These are phyloP conservation scores for Teleopsis dalmanni DNA, from an alignment of 1,140 invertebrate genomes.

Conservation along the genomic window DNA sequence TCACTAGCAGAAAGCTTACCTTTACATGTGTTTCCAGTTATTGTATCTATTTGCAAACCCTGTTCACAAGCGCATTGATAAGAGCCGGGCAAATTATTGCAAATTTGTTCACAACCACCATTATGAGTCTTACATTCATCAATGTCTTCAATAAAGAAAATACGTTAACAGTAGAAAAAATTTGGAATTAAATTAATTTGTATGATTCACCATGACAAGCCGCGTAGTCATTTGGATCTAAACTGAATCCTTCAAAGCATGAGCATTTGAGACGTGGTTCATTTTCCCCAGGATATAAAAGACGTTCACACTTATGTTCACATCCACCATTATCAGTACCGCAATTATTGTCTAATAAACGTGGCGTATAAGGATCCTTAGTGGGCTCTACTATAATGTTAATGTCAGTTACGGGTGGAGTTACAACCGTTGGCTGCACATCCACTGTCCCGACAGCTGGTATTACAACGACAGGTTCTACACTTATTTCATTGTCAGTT, in stretches of 20 bases:
- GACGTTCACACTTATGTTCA: conserved; percentile 36
- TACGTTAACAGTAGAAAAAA: background rate
- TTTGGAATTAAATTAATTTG: background rate
- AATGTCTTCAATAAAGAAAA: conserved; percentile 51
- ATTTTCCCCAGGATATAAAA: conserved; percentile 33
- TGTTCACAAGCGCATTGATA: conserved; percentile 61
- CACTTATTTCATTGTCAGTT: conserved; percentile 11
- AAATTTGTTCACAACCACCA: conserved; percentile 54
- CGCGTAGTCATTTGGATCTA: conserved; percentile 30
- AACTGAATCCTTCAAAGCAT: conserved; percentile 31
- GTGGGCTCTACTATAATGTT: conserved; percentile 19
- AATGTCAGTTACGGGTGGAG: conserved; percentile 11
- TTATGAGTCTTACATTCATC: conserved; percentile 69
- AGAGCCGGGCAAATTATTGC: conserved; percentile 63
- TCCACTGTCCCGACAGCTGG: background rate
- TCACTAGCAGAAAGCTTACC: conserved; percentile 22
- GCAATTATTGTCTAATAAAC: conserved; percentile 26
- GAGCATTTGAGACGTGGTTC: conserved; percentile 30
- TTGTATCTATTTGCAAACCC: conserved; percentile 41
- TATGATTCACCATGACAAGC: conserved; percentile 29
- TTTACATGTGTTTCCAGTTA: conserved; percentile 31
- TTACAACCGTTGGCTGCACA: background rate
- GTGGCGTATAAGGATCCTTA: conserved; percentile 30
- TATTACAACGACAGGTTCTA: background rate
- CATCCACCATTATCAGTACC: conserved; percentile 34